These are phyloP conservation scores for Hirtodrosophila duncani DNA, from an alignment of 2,888 invertebrate genomes.

Conservation along the genomic window DNA sequence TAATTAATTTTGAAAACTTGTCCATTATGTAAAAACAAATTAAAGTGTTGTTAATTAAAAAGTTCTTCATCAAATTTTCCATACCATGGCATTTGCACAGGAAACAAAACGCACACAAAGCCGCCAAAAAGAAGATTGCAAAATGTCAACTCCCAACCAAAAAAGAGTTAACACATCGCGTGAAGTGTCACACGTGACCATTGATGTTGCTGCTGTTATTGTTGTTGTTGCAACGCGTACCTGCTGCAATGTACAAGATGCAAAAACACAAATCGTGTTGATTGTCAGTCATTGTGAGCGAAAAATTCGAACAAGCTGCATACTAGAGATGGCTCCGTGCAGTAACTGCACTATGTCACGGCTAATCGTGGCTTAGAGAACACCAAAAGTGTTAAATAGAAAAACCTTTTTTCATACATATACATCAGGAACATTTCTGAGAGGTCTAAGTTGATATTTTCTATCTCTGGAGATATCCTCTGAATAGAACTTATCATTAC, in stretches of 20 bases:
- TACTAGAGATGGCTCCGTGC: conserved; percentile 15
- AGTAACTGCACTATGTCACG: no score
- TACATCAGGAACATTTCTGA: no score
- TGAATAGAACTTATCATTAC: no score
- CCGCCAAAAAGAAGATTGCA: conserved; percentile 28
- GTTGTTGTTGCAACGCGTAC: conserved; percentile 3
- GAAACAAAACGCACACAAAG: conserved; percentile 31
- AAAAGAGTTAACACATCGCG: conserved; percentile 25
- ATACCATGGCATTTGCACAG: conserved; percentile 28
- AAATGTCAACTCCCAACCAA: conserved; percentile 13
- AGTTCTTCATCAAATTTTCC: conserved; percentile 40
- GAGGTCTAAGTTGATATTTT: no score
- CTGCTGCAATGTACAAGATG: conserved; percentile 9
- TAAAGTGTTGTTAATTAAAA: conserved; percentile 24
- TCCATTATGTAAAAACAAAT: conserved; percentile 55
- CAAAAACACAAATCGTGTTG: conserved; percentile 27
- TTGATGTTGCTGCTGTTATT: conserved; percentile 4
- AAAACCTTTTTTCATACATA: no score
- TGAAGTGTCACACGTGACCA: conserved; percentile 21
- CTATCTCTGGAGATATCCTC: no score
- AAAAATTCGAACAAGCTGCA: conserved; percentile 15
- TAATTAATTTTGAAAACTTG: conserved; percentile 46
- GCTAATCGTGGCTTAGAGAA: no score
- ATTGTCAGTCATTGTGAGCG: conserved; percentile 34
- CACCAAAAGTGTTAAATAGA: no score